A percentile compares a stretch with the other conserved stretches of the same genome.
phyloP scores from a whole-genome alignment of 1,140 invertebrate genomes.

The Phymastichus coffea region DNA sequence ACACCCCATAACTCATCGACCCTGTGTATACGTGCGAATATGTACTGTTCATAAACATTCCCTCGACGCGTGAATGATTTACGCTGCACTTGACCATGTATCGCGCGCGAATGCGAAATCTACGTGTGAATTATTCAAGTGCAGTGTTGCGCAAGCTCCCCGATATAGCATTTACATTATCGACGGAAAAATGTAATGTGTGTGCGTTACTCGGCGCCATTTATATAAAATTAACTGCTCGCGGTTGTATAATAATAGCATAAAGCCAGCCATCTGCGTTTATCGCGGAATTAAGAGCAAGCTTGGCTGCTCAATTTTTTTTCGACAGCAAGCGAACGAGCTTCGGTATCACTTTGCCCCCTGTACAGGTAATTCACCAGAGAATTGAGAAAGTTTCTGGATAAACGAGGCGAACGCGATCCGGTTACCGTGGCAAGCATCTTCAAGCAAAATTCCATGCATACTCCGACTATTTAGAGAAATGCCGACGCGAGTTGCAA shows the following conservation, averaged over 20 bases:
- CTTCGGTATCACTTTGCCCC: constrained; percentile 31
- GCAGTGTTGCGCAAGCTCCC: too few species aligned
- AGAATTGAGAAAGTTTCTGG: constrained; percentile 31
- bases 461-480: neutral
- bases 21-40: neutral
- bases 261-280: too few species aligned
- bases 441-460: too few species aligned
- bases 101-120: neutral
- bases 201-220: too few species aligned
- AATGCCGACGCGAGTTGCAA: too few species aligned
- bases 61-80: constrained; percentile 14
- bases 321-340: constrained; percentile 19
- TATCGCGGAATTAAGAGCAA: too few species aligned
- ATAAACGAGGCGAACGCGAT: constrained; percentile 20
- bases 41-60: constrained; percentile 16
- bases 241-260: too few species aligned
- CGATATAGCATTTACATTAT: too few species aligned
- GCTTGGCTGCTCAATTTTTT: constrained; percentile 19
- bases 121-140: too few species aligned
- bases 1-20: constrained; percentile 49
- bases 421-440: constrained; percentile 28
- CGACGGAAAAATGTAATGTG: too few species aligned
- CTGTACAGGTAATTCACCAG: neutral
- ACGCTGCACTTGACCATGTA: neutral
- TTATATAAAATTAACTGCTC: too few species aligned